Evolutionary conservation across 23 tunicate species (phyloP), one percentile per base, ranked within the genome.

Genomic region (Trididemnum clinides): DNA sequence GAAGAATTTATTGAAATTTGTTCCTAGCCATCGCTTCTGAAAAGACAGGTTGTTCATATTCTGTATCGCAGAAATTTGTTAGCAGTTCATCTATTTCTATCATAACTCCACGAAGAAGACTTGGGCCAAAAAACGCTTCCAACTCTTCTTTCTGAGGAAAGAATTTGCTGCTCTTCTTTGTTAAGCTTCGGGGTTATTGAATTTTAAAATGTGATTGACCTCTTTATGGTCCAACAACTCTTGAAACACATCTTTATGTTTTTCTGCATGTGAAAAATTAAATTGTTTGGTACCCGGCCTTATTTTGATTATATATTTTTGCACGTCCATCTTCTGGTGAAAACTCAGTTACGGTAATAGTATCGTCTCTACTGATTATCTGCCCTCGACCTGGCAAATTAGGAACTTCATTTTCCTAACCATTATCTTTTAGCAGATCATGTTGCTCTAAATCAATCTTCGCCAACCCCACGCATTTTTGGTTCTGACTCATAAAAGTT

Each of bases 21-120:
- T 63, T 63, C 71, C 71, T 63, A 63, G 22, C 71, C 71, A 63
- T 63, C 12, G 71, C n/a, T 63, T 63, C 71, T 25, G 28, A 63
- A 63, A 44, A 63, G 28, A 63, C n/a, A 12, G 71, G 28, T n/a
- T 22, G 71, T n/a, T 6, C 71, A 63, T 63, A 63, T 63, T 63
- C 71, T 63, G 28, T n/a, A 63, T 63, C 23, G 21, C 71, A 63
- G 26, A 63, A 63, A 63, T 63, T 63, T 63, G 71, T n/a, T 63
- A 63, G 71, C 28, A 25, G 71, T 63, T 63, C 71, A 63, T 63
- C 71, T n/a, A 18, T 63, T 63, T 22, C 19, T 63, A 10, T 63
- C 23, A 63, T 10, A 63, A 63, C 71, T 15, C 71, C 71, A 63
- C 54, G 54, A 44, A 44, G 54, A 44, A 44, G 54, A 44, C 54